Evolutionary conservation across 1,140 invertebrate genomes (phyloP).

Genomic region (Mercenaria mercenaria): DNA sequence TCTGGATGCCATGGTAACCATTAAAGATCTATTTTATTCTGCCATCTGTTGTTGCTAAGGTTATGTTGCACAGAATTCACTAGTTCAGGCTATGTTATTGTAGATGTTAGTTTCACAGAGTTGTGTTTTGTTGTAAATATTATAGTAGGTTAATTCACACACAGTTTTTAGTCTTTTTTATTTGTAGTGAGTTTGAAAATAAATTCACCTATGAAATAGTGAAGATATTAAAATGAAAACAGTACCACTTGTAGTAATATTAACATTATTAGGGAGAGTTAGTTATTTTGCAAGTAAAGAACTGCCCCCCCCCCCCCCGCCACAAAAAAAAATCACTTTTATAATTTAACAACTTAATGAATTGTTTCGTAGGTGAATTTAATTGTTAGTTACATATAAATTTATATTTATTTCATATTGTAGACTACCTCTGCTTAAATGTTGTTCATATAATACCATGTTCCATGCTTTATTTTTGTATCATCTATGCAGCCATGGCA

Average conservation of each 20-base stretch:
- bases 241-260: too few species aligned
- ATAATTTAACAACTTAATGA: neutral
- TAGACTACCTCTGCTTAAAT: neutral
- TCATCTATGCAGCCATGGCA: too few species aligned
- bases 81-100: constrained; percentile 7
- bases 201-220: neutral
- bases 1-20: constrained; percentile 31
- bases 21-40: constrained; percentile 15
- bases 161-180: neutral
- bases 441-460: neutral
- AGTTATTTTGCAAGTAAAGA: too few species aligned
- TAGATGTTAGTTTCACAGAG: neutral
- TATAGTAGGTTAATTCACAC: neutral
- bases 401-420: too few species aligned
- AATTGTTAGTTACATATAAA: too few species aligned
- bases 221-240: too few species aligned
- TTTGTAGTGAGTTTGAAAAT: neutral
- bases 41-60: constrained; percentile 42
- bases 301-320: too few species aligned
- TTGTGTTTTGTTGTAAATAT: neutral
- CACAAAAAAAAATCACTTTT: too few species aligned
- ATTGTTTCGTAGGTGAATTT: constrained; percentile 2
- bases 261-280: too few species aligned
- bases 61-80: constrained; percentile 28
- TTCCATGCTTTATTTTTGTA: too few species aligned